These are phyloP conservation scores for Gallinago jamesoni DNA, from an alignment of 2,113 vertebrate species.

Conservation along the genomic window DNA sequence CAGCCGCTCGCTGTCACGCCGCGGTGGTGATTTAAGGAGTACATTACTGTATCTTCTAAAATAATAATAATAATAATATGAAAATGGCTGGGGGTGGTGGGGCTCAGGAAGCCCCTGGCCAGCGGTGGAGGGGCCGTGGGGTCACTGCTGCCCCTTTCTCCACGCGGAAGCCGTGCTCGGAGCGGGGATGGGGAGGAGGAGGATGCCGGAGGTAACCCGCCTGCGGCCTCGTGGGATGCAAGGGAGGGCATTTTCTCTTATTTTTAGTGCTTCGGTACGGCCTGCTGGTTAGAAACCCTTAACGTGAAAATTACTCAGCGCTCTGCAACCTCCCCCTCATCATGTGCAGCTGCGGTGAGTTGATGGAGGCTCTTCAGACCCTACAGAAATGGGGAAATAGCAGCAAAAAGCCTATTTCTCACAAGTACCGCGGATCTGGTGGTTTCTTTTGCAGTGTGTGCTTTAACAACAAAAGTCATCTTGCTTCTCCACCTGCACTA, in stretches of 20 bases:
- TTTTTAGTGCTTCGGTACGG: background rate
- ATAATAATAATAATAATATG: background rate
- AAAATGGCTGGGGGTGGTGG: background rate
- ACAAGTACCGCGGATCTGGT: accelerated
- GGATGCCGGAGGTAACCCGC: background rate
- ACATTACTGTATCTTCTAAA: slow-evolving; percentile 34
- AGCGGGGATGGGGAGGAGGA: background rate
- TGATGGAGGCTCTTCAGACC: background rate
- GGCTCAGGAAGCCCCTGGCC: background rate
- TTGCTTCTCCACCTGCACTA: background rate
- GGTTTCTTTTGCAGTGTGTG: accelerated
- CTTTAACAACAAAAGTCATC: background rate
- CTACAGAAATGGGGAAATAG: background rate
- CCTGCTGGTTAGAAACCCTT: background rate
- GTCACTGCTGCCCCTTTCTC: background rate
- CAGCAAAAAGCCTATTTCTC: background rate
- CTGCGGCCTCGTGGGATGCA: background rate
- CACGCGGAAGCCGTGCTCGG: accelerated
- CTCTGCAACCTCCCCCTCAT: background rate
- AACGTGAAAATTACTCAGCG: background rate
- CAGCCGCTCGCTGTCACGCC: slow-evolving; percentile 62
- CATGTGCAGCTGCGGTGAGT: background rate
- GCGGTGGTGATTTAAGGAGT: slow-evolving; percentile 41
- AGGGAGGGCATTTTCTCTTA: background rate
- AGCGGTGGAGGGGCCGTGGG: background rate